Base-by-base conservation (phyloP, 2,113 vertebrate species). In the Hippolais icterina region DNA sequence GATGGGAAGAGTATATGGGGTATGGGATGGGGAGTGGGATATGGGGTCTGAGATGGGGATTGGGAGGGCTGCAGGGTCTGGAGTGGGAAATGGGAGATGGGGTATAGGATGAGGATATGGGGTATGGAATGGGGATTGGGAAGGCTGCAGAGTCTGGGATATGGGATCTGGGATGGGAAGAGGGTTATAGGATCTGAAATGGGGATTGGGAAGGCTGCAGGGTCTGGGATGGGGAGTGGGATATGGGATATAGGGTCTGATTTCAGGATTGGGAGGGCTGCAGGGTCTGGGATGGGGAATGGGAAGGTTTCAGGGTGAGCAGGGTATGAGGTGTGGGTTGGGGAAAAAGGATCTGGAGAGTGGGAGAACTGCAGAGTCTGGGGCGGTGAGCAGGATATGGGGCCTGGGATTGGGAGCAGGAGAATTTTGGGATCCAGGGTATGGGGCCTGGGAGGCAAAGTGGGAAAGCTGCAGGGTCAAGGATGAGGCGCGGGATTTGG, bases 401-500 rank as follows among this genome's bases (percentile, higher is more conserved):
- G 22, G 20, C 35, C 10, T 54, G 61, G 8, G 47, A 24, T 5
- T 12, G 28, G 42, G 22, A 74, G 17, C 7, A 9, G 25, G 17
- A 66, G 27, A 56, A 23, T 5, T 41, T 49, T 31, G 33, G 17
- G 21, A 11, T 60, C 3, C 9, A 23, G 41, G 20, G 1, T 16
- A 19, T 50, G 52, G 14, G 14, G 17, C 7, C 24, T 46, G 39
- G 15, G 23, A 22, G 8, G 14, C 0, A 3, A 15, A 42, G 23
- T 3, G 20, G 47, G 9, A 63, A 17, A 10, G 10, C n/a, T 63
- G 5, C 12, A 10, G 47, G 22, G 20, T 52, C 6, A 0, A 8
- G 35, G 21, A 4, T 35, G 25, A 9, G 42, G 47, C 53, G 9
- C 0, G 0, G 25, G 13, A 22, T 81, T 1, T n/a, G 22, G 17